These are phyloP conservation scores for Dynastes grantii DNA, from an alignment of 2,888 invertebrate genomes.

Conservation along the genomic window DNA sequence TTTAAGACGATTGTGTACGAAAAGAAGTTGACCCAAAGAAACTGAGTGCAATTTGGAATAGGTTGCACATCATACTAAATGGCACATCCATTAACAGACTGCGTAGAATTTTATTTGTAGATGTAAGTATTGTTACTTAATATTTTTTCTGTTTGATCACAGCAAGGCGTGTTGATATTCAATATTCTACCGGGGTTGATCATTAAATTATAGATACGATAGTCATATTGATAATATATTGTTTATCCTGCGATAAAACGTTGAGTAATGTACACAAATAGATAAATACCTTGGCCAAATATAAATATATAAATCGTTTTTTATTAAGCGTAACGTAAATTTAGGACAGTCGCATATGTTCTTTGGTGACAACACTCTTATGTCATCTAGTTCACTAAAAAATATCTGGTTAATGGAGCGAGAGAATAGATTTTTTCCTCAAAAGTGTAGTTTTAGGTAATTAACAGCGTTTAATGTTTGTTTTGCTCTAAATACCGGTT, in stretches of 20 bases:
- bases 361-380: background rate
- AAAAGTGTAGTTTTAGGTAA: too few species aligned
- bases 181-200: background rate
- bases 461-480: too few species aligned
- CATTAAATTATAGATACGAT: background rate
- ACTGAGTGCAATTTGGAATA: background rate
- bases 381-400: too few species aligned
- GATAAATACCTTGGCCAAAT: background rate
- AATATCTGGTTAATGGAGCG: too few species aligned
- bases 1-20: background rate
- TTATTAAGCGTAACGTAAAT: background rate
- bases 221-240: background rate
- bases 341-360: background rate
- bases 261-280: background rate
- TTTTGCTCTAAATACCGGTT: too few species aligned
- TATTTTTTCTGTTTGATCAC: background rate
- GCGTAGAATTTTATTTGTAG: background rate
- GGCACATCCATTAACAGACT: background rate
- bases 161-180: background rate
- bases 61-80: background rate
- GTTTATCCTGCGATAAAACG: background rate
- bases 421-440: too few species aligned
- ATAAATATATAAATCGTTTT: background rate
- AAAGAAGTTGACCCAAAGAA: background rate
- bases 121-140: conserved; percentile 14